Evolutionary conservation across 2,113 vertebrate species (phyloP), one percentile per base, ranked within the genome.

Genomic region (Nipponia nippon): DNA sequence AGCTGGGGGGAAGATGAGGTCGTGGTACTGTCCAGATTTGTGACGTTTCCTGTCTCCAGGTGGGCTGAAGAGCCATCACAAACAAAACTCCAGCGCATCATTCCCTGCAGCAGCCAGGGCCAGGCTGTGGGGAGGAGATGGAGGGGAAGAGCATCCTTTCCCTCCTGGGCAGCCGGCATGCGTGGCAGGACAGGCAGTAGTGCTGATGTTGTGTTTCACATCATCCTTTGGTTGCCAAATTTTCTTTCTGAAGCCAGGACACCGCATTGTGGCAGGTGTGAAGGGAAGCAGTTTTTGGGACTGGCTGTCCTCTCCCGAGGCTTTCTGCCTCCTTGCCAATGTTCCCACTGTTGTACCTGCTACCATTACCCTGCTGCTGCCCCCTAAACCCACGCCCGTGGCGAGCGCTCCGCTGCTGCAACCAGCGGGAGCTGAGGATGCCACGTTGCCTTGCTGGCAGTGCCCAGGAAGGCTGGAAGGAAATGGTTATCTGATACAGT

Each of bases 371-470:
- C 49, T 72, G 14, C 46, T 71, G 50, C n/a, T 87, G 22, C 7
- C 9, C 8, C 2, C 18, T 16, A 34, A 66, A 58, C 34, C 27
- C 10, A 1, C 40, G 27, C 23, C 36, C 3, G 0, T 1, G 5
- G 40, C 18, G 72, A 58, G 23, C 10, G 47, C n/a, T 70, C 29
- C 6, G 2, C 29, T 6, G 1, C 13, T 11, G 38, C 52, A 76
- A 47, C 27, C 25, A 34, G 27, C 0, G 0, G 30, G 55, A 90
- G 27, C 22, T 77, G 72, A 56, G 56, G 66, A 38, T 80, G 72
- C 34, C 49, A 20, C 4, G 0, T 17, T 59, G 25, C 27, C 22
- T 88, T 3, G 1, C 55, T 61, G 55, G 49, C 69, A 53, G 21
- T 16, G 32, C 38, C 29, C 3, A 2, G 42, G 56, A 71, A 83